Conservation (phyloP, 1,140 invertebrate species). For the Drosophila repletoides region DNA sequence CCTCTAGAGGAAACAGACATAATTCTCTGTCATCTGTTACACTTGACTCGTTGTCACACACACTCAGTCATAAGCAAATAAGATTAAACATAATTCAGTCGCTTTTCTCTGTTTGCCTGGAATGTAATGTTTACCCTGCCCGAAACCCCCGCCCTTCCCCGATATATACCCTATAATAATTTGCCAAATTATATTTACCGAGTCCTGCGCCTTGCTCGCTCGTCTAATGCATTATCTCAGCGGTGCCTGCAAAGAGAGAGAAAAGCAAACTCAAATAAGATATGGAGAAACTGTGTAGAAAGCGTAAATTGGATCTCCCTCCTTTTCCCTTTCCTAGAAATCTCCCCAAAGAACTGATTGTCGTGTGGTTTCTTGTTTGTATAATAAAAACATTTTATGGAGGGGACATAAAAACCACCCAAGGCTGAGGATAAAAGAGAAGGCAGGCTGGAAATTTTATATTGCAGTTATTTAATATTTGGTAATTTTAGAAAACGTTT, state of each 20-base stretch:
- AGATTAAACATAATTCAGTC: slow-evolving; percentile 24
- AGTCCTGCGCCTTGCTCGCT: slow-evolving; percentile 16
- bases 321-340: too few relatives aligned
- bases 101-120: slow-evolving; percentile 9
- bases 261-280: slow-evolving; percentile 10
- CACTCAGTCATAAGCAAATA: slow-evolving; percentile 10
- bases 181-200: slow-evolving; percentile 31
- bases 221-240: slow-evolving; percentile 28
- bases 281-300: not conserved
- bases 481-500: too few relatives aligned
- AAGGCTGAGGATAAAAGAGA: too few relatives aligned
- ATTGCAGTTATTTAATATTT: too few relatives aligned
- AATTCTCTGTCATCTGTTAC: slow-evolving; percentile 19
- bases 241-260: slow-evolving; percentile 33
- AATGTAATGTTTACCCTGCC: slow-evolving; percentile 15
- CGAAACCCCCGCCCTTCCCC: not conserved
- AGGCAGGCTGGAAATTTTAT: too few relatives aligned
- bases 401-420: not conserved
- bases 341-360: slow-evolving; percentile 7
- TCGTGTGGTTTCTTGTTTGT: slow-evolving; percentile 21
- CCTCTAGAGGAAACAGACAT: slow-evolving; percentile 4
- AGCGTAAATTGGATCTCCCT: not conserved
- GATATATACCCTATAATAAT: not conserved
- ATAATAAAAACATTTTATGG: slow-evolving; percentile 16
- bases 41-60: slow-evolving; percentile 9